Conservation (phyloP, 2,888 invertebrate genomes). For the Eupithecia exiguata region DNA sequence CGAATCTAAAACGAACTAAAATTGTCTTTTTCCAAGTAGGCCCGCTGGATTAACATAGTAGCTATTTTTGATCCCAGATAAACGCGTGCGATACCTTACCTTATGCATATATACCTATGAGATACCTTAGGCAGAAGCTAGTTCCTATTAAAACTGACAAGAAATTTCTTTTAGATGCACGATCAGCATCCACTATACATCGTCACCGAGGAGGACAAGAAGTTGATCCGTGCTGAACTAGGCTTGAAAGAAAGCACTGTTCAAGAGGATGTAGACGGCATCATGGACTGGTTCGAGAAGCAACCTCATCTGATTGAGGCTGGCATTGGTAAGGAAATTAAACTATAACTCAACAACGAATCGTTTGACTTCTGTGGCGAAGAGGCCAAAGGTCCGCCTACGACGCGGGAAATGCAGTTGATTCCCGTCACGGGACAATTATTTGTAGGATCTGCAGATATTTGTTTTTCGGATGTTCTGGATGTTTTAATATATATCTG, state of each 20-base stretch:
- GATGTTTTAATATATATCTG: no score
- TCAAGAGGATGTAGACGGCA: slow-evolving; percentile 66
- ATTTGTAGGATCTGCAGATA: neutral
- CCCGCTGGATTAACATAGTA: no score
- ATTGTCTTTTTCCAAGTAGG: no score
- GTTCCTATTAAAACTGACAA: no score
- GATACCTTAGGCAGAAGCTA: no score
- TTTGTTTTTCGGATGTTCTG: no score
- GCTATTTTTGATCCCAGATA: no score
- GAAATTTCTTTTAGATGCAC: slow-evolving; percentile 53
- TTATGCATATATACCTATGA: no score
- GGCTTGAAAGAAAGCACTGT: slow-evolving; percentile 63
- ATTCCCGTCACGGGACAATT: neutral
- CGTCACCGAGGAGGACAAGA: slow-evolving; percentile 60
- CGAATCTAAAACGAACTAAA: no score
- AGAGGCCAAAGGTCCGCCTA: neutral
- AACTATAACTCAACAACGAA: neutral
- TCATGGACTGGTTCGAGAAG: slow-evolving; percentile 69
- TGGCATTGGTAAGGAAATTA: slow-evolving; percentile 59
- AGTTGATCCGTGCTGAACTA: slow-evolving; percentile 58
- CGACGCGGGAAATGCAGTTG: neutral
- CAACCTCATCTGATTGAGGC: slow-evolving; percentile 69
- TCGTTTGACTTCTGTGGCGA: neutral
- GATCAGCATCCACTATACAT: slow-evolving; percentile 53
- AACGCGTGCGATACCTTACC: no score